Conservation (phyloP, 2,113 vertebrate species). For the Mesembrinibis cayennensis region DNA sequence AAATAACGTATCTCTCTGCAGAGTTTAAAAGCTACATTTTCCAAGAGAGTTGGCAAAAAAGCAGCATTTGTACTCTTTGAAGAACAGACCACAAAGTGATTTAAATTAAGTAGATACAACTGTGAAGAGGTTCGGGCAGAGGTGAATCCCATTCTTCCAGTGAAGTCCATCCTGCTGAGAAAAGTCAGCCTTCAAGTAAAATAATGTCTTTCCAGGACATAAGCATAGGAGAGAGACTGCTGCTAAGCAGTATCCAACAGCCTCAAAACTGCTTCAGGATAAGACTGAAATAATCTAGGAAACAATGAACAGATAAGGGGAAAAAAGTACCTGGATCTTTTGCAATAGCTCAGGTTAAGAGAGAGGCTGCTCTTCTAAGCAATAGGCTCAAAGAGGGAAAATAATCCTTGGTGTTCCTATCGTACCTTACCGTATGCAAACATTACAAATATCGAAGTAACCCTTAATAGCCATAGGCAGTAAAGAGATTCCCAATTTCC, state of each 20-base stretch:
- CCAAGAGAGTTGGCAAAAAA: not conserved
- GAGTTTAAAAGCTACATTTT: constrained; percentile 20
- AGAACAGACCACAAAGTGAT: constrained; percentile 29
- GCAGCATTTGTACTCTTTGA: not conserved
- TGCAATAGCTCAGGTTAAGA: not conserved
- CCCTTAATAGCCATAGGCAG: not conserved
- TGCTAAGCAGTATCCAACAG: not conserved
- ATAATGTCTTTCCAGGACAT: not conserved
- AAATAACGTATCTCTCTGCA: not conserved
- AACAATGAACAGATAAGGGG: not conserved
- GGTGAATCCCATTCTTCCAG: constrained; percentile 13
- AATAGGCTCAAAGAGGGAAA: not conserved
- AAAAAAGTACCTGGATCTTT: not conserved
- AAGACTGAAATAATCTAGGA: constrained; percentile 24
- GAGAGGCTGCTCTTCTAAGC: not conserved
- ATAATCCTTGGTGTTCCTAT: not conserved
- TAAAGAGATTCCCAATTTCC: not conserved
- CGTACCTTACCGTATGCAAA: not conserved
- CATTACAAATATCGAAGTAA: not conserved
- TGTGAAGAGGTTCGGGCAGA: constrained; percentile 38
- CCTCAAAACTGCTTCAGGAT: not conserved
- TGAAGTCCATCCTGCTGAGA: constrained; percentile 21
- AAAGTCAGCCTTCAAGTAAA: not conserved
- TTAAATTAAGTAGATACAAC: constrained; percentile 48
- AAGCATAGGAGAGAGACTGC: not conserved